phyloP scores from a whole-genome alignment of 23 tunicate species.

The Clavelina lepadiformis region DNA sequence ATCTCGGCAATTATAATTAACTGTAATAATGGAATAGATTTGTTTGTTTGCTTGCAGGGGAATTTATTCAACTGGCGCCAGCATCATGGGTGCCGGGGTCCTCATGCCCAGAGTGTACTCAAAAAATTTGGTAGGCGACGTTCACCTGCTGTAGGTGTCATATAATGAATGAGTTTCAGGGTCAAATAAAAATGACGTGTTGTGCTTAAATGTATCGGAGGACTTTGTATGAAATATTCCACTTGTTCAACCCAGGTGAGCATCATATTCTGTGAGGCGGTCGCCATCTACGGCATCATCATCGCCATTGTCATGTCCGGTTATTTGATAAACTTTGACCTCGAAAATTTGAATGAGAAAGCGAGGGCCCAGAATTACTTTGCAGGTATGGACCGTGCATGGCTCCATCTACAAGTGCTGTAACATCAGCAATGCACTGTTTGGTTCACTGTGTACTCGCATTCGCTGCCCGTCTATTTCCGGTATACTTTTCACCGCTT shows the following conservation, averaged over 20 bases:
- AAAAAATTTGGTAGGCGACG: conserved; percentile 92
- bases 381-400: conserved; percentile 77
- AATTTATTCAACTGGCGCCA: conserved; percentile 85
- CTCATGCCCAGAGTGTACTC: conserved; percentile 97
- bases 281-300: conserved; percentile 98
- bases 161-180: neutral
- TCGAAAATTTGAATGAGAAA: conserved; percentile 28
- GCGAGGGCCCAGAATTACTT: conserved; percentile 53
- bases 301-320: conserved; percentile 92
- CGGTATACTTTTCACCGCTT: no score
- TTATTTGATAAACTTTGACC: conserved; percentile 23
- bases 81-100: conserved; percentile 98
- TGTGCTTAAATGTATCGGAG: no score
- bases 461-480: no score
- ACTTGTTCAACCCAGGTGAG: conserved; percentile 91
- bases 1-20: neutral
- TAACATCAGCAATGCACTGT: no score
- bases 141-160: neutral
- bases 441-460: no score
- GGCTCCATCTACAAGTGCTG: no score
- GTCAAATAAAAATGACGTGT: neutral
- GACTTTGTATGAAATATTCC: no score
- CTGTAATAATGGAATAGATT: conserved; percentile 1
- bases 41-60: conserved; percentile 55
- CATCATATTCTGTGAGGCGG: conserved; percentile 99